These are phyloP conservation scores for Megaceryle alcyon DNA, from an alignment of 2,797 vertebrate species.

Conservation along the genomic window DNA sequence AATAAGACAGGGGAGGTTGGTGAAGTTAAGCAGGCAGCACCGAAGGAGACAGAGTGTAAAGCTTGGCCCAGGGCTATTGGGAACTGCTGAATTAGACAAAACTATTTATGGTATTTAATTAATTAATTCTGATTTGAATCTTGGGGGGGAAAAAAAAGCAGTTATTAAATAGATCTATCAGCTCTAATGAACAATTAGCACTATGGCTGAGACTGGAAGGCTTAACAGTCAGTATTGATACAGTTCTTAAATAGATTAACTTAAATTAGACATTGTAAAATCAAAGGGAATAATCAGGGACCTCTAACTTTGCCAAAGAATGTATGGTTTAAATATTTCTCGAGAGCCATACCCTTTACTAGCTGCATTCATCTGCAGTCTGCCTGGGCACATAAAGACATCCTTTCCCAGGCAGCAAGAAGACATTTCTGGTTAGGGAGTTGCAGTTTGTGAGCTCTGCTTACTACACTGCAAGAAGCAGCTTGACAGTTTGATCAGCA, in stretches of 20 bases:
- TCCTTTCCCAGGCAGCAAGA: neutral
- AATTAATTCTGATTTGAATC: neutral
- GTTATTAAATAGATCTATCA: neutral
- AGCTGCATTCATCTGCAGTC: neutral
- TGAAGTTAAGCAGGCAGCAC: neutral
- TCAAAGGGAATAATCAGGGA: neutral
- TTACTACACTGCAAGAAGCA: neutral
- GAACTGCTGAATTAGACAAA: neutral
- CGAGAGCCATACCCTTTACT: neutral
- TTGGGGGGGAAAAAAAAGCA: neutral
- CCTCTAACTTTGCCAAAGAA: neutral
- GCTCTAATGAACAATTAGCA: neutral
- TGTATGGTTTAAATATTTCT: neutral
- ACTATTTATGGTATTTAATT: neutral
- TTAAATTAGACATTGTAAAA: neutral
- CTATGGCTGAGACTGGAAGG: neutral
- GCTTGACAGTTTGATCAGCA: conserved; percentile 34
- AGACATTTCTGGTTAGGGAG: neutral
- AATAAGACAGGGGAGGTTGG: neutral
- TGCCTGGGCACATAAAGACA: neutral
- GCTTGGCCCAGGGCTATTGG: neutral
- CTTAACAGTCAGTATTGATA: neutral
- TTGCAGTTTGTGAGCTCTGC: neutral
- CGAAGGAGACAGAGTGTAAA: neutral
- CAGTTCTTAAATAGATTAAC: neutral